A percentile compares a stretch with the other conserved stretches of the same genome.
phyloP scores from a whole-genome alignment of 35 echinoderm and acorn worm genomes.

The Heliocidaris tuberculata region DNA sequence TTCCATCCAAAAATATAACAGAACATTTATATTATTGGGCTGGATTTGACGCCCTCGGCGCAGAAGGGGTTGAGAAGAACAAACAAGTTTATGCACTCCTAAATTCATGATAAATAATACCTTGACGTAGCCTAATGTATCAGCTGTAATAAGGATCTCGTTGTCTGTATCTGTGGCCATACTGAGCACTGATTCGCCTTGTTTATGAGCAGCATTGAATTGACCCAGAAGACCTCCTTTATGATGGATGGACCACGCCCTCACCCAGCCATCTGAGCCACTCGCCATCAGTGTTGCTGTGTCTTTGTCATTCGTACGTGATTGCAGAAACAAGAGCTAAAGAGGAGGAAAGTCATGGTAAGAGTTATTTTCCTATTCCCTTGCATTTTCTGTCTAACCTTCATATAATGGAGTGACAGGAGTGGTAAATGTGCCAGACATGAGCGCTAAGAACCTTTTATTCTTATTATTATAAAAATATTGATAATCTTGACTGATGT shows the following conservation, averaged over 20 bases:
- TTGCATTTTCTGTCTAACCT: background rate
- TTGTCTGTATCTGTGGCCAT: constrained; percentile 92
- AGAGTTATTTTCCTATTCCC: background rate
- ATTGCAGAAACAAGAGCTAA: constrained; percentile 88
- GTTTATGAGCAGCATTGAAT: constrained; percentile 87
- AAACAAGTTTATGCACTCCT: background rate
- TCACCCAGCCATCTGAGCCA: constrained; percentile 94
- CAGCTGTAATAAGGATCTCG: constrained; percentile 80
- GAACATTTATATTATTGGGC: no score
- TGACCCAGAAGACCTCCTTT: constrained; percentile 96
- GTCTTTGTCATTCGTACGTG: constrained; percentile 90
- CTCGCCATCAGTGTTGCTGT: constrained; percentile 95
- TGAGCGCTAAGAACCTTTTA: no score
- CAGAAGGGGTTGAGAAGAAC: background rate
- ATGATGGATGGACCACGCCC: constrained; percentile 95
- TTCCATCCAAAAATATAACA: no score
- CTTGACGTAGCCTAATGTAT: constrained; percentile 92
- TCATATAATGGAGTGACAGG: no score
- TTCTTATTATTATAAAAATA: no score
- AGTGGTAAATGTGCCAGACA: no score
- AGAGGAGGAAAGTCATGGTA: background rate
- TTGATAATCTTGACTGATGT: no score
- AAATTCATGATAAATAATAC: constrained; percentile 41
- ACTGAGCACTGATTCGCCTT: constrained; percentile 70
- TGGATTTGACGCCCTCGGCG: no score